Evolutionary conservation across 23 tunicate species (phyloP).

Genomic region (Halocynthia aurantium): DNA sequence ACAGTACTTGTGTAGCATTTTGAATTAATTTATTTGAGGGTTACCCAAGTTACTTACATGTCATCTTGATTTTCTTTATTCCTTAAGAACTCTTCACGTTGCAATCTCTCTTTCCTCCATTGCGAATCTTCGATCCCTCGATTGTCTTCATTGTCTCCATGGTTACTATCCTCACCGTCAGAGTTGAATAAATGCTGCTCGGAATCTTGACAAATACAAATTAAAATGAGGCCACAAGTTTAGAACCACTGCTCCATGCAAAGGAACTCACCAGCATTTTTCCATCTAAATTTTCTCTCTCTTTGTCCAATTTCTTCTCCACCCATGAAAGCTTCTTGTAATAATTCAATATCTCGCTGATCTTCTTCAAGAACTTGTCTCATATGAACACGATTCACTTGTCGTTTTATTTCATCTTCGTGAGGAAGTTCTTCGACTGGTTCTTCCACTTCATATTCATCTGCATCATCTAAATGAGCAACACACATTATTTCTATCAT

Average conservation of each 20-base stretch:
- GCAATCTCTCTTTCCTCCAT: constrained; percentile 68
- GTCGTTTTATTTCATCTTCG: constrained; percentile 60
- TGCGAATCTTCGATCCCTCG: constrained; percentile 52
- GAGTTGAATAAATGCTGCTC: constrained; percentile 46
- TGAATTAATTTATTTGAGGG: not conserved
- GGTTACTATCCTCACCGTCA: constrained; percentile 37
- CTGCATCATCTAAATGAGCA: constrained; percentile 8
- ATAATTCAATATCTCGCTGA: constrained; percentile 60
- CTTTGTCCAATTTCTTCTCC: constrained; percentile 53
- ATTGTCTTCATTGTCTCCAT: constrained; percentile 18
- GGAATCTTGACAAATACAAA: not conserved
- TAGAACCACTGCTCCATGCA: not conserved
- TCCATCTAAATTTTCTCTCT: constrained; percentile 83
- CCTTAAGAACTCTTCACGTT: constrained; percentile 65
- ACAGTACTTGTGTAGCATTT: too few relatives aligned
- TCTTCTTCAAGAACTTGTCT: constrained; percentile 81
- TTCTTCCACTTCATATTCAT: constrained; percentile 73
- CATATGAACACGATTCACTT: constrained; percentile 80
- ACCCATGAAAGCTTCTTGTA: constrained; percentile 90
- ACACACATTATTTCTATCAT: too few relatives aligned
- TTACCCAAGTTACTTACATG: not conserved
- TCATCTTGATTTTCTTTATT: constrained; percentile 12
- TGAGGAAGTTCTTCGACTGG: constrained; percentile 65
- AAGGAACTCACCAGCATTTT: constrained; percentile 45
- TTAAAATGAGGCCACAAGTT: not conserved